Evolutionary conservation across 2,797 vertebrate genomes (phyloP).

Genomic region (Etheostoma nigrum): DNA sequence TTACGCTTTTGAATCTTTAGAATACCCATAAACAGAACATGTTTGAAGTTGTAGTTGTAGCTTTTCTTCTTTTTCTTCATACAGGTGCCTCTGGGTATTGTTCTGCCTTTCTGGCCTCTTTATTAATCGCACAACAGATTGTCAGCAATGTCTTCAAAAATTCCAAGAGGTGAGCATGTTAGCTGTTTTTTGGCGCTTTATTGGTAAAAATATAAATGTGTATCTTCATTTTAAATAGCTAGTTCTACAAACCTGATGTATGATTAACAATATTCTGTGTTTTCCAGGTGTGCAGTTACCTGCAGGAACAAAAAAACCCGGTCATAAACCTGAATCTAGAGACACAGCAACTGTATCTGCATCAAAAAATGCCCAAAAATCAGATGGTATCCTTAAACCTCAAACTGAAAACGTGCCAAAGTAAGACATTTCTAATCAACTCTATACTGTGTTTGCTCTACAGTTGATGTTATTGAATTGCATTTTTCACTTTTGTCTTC

Average conservation of each 20-base stretch:
- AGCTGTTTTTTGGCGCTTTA: background rate
- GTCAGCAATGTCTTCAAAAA: slow-evolving; percentile 71
- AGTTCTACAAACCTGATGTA: background rate
- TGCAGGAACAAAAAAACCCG: slow-evolving; percentile 58
- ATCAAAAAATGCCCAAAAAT: slow-evolving; percentile 39
- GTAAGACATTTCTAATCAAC: slow-evolving; percentile 38
- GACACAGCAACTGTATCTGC: slow-evolving; percentile 51
- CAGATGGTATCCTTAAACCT: slow-evolving; percentile 55
- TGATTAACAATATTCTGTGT: background rate
- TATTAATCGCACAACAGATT: background rate
- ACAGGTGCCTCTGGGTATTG: slow-evolving; percentile 18
- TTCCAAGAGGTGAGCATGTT: slow-evolving; percentile 66
- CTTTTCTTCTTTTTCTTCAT: background rate
- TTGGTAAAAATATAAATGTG: background rate
- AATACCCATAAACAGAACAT: background rate
- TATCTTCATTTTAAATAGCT: background rate
- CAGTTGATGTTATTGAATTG: background rate
- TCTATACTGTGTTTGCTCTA: background rate
- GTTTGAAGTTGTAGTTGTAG: background rate
- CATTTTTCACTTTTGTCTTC: slow-evolving; percentile 21
- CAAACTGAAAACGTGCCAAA: slow-evolving; percentile 70
- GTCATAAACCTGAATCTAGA: slow-evolving; percentile 60
- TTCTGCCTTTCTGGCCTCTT: background rate
- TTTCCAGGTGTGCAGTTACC: slow-evolving; percentile 40
- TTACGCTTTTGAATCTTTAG: background rate